A percentile compares a stretch with the other conserved stretches of the same genome.
Conservation (phyloP, 1,140 invertebrate genomes). For the Macrobrachium rosenbergii region DNA sequence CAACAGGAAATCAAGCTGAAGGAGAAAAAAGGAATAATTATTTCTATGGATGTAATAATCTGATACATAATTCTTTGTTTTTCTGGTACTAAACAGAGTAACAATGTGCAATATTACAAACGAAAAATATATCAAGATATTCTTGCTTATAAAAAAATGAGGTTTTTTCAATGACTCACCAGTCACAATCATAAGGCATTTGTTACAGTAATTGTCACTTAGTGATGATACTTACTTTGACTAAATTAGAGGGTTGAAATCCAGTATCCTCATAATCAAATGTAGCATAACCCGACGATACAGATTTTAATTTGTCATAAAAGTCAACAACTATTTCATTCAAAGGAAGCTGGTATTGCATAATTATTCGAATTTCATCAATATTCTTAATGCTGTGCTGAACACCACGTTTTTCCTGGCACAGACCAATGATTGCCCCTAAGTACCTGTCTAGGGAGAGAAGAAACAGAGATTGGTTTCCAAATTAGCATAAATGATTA, state of each 20-base stretch:
- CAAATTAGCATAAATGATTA: too few relatives aligned
- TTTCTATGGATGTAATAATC: neutral
- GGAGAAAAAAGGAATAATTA: slow-evolving; percentile 68
- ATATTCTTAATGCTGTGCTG: slow-evolving; percentile 83
- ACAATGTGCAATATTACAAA: too few relatives aligned
- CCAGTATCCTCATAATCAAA: slow-evolving; percentile 97
- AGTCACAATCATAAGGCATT: too few relatives aligned
- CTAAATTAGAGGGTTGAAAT: slow-evolving; percentile 74
- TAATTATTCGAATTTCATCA: slow-evolving; percentile 84
- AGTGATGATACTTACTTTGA: slow-evolving; percentile 35
- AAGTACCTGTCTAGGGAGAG: slow-evolving; percentile 77
- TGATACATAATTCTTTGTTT: neutral
- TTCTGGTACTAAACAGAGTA: neutral
- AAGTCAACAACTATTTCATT: slow-evolving; percentile 96
- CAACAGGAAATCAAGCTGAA: slow-evolving; percentile 82
- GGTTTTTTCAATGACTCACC: too few relatives aligned
- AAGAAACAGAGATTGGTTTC: slow-evolving; percentile 53
- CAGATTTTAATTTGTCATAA: slow-evolving; percentile 90
- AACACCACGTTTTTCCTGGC: slow-evolving; percentile 83
- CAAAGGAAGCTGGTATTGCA: slow-evolving; percentile 88
- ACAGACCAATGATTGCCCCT: slow-evolving; percentile 80
- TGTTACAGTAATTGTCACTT: neutral
- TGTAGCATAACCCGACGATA: slow-evolving; percentile 94
- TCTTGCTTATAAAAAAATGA: too few relatives aligned
- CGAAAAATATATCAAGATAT: neutral